Conservation (phyloP, 2,797 vertebrate genomes). For the Percopsis omiscomaycus region DNA sequence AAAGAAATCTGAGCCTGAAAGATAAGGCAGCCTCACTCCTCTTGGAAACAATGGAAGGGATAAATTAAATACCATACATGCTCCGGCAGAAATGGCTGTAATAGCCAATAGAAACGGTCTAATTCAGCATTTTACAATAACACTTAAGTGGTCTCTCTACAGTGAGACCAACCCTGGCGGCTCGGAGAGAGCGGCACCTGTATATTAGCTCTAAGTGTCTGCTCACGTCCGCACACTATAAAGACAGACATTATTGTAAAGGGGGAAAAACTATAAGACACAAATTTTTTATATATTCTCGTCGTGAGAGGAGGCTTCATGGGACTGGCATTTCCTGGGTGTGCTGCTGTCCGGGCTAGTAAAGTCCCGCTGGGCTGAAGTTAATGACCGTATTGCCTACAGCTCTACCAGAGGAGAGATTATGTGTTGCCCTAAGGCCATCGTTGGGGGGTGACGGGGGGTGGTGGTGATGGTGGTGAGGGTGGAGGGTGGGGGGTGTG, state of each 20-base stretch:
- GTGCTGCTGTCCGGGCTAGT: conserved; percentile 51
- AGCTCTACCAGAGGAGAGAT: conserved; percentile 61
- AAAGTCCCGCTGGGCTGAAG: conserved; percentile 57
- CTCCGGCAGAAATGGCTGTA: conserved; percentile 34
- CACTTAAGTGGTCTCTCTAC: conserved; percentile 43
- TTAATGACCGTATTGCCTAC: conserved; percentile 65
- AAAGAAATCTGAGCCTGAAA: conserved; percentile 37
- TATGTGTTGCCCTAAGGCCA: conserved; percentile 68
- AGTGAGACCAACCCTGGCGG: conserved; percentile 52
- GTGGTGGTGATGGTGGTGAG: conserved; percentile 19
- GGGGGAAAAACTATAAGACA: conserved; percentile 47
- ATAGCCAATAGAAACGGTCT: conserved; percentile 45
- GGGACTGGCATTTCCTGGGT: too few relatives aligned
- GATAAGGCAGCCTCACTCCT: conserved; percentile 39
- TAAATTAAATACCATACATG: conserved; percentile 38
- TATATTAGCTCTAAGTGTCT: conserved; percentile 50
- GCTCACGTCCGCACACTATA: conserved; percentile 60
- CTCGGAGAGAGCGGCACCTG: conserved; percentile 41
- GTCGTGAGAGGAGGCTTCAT: conserved; percentile 50
- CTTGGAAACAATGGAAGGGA: conserved; percentile 37
- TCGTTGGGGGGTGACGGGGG: too few relatives aligned
- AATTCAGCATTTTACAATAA: conserved; percentile 54
- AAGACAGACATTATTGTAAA: conserved; percentile 56
- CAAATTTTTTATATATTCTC: conserved; percentile 68
- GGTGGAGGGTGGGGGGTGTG: too few relatives aligned